Evolutionary conservation across 2,113 vertebrate species (phyloP), one percentile per base, ranked within the genome.

Genomic region (Gambusia affinis): DNA sequence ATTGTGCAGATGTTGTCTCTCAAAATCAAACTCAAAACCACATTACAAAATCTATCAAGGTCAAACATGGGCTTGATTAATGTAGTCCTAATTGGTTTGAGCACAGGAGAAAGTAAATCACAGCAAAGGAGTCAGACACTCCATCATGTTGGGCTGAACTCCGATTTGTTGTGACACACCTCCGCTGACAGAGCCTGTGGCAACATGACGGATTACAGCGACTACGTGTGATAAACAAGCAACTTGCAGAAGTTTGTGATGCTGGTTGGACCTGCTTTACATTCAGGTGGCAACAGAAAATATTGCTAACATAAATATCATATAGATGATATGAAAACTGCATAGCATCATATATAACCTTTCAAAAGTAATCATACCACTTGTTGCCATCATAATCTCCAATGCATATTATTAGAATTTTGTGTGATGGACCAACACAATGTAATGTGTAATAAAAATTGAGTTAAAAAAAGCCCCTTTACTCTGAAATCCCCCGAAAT

Each of bases 141-240:
- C 77, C 70, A 85, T 85, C 87, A 81, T 47, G 30, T 72, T 70
- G 4, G 62, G 60, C 73, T 44, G 57, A 73, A 76, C 66, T 77
- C 73, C 42, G 27, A 80, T 86, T 80, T 75, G 73, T 86, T 74
- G 42, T 82, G 83, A 81, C 82, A 31, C 77, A 69, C 67, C 75
- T 64, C 68, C 30, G 87, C 78, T n/a, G 47, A 64, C 33, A 8
- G 63, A 62, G 68, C 76, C 37, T 29, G 71, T 44, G 54, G 22
- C 76, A 68, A 76, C 31, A 81, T 67, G 83, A 91, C 71, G 12
- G 68, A 89, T 81, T 19, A 67, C 60, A 60, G 1, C 0, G 27
- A 39, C n/a, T 54, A 27, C 19, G 44, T 67, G 54, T 2, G 15
- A 72, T 57, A 64, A 66, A 73, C 12, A 57, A 35, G 65, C 31